A percentile compares a stretch with the other conserved stretches of the same genome.
Evolutionary conservation across 35 echinoderm and acorn worm genomes (phyloP).

Genomic region (Holothuria glaberrima): DNA sequence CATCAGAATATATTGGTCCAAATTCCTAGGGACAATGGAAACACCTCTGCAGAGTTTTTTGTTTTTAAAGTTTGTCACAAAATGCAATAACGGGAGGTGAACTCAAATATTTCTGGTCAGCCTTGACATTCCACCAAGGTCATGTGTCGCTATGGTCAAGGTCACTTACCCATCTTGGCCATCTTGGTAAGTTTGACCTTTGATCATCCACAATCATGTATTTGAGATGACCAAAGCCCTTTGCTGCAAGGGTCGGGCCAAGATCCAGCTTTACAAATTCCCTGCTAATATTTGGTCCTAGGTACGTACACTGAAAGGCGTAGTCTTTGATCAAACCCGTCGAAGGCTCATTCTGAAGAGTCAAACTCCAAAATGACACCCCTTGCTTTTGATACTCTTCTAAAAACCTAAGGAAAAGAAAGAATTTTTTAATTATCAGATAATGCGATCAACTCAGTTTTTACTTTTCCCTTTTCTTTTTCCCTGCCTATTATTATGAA

Average conservation of each 20-base stretch:
- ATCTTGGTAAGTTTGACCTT: conserved; percentile 61
- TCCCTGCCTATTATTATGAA: too few relatives aligned
- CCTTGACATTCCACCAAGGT: too few relatives aligned
- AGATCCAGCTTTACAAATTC: conserved; percentile 93
- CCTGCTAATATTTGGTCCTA: conserved; percentile 61
- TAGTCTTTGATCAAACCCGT: conserved; percentile 60
- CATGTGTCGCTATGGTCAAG: too few relatives aligned
- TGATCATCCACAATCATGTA: conserved; percentile 93
- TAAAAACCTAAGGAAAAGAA: conserved; percentile 66
- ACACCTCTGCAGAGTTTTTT: too few relatives aligned
- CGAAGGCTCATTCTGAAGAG: conserved; percentile 84
- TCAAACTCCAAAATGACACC: conserved; percentile 83
- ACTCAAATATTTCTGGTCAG: too few relatives aligned
- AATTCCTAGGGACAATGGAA: too few relatives aligned
- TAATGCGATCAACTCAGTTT: too few relatives aligned
- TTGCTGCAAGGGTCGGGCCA: conserved; percentile 61
- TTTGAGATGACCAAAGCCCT: conserved; percentile 69
- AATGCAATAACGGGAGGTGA: too few relatives aligned
- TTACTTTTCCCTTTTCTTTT: too few relatives aligned
- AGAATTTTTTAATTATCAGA: too few relatives aligned
- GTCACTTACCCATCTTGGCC: conserved; percentile 35
- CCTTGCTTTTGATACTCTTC: conserved; percentile 77
- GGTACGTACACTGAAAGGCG: conserved; percentile 75
- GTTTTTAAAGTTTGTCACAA: too few relatives aligned
- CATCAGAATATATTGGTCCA: too few relatives aligned